Evolutionary conservation across 2,888 invertebrate genomes (phyloP), one percentile per base, ranked within the genome.

Genomic region (Alviniconcha strummeri): DNA sequence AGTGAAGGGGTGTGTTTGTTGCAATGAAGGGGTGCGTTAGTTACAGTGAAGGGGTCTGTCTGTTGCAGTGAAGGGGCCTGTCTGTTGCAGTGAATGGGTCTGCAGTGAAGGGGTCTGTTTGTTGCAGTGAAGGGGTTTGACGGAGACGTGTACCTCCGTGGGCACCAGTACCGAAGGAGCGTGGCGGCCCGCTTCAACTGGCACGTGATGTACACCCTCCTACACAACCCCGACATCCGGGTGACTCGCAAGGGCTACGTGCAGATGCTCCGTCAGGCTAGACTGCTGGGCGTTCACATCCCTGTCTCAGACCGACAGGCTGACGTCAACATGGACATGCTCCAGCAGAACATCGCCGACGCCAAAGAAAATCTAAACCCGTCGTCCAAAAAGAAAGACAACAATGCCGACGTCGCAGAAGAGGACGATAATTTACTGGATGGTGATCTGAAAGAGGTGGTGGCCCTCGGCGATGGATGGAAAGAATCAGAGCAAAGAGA

Each of bases 161-260:
- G 71, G 0, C 6, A 56, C 11, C 8, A 72, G 6, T 56, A 74
- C 0, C 75, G 82, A 52, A 75, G 76, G 1, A 36, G 75, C 1
- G 74, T 55, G 36, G 79, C 81, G 15, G 88, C 88, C 3, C 80
- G 84, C 52, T 87, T 86, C 83, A 85, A 88, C 75, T 90, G 90
- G 90, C 77, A 85, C 60, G 80, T 88, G 54, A 84, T 86, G 11
- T 90, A 89, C 85, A 90, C 89, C 7, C 81, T 90, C 69, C 83
- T 89, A 7, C 83, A 89, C 76, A 90, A 90, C 84, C 90, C 89
- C 11, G 82, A 84, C 15, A 69, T 88, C 56, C 76, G 83, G 15
- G 72, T 85, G 11, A 57, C 81, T 15, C 75, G 89, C 55, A 89
- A 88, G 81, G 85, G 84, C 19, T 86, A 83, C 83, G 60, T 86